Base-by-base conservation (phyloP, 2,888 invertebrate genomes). In the Phania funesta region DNA sequence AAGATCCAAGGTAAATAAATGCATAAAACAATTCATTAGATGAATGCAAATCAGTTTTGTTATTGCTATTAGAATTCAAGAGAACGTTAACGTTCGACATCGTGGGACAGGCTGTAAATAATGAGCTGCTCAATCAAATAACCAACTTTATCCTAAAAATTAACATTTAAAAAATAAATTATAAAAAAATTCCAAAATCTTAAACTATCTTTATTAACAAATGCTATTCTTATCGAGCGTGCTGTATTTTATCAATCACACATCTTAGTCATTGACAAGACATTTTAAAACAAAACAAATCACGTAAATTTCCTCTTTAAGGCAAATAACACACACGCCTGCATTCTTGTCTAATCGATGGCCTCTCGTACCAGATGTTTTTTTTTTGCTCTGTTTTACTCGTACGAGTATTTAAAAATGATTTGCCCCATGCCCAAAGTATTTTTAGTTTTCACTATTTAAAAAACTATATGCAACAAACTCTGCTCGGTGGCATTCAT, bases 371-470 rank as follows among this genome's bases (percentile, higher is more conserved):
- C 60, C 73, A 74, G 60, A 67, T 77, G 76, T 8, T 54, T 62
- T 60, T 65, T 38, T 56, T 26, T 29, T 32, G 26, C 16, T 70
- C 35, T 48, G 46, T 64, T 73, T 41, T 48, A 38, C 11, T 50
- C 50, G 20, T 48, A 46, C 1, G 29, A 18, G 13, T 7, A 48
- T 11, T 9, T 2, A 41, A 41, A 11, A 22, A n/a, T 22, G 18
- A 1, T 64, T 32, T n/a, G n/a, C n/a, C n/a, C 35, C 32, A 32
- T 46, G 6, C 32, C 16, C 6, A 35, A 64, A 64, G 41, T 77
- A 81, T 62, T 68, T 81, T 77, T 73, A 76, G 71, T 60, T 65
- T 62, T 46, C 29, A n/a, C n/a, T n/a, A n/a, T n/a, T n/a, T n/a
- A n/a, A n/a, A n/a, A n/a, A 24, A 65, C 3, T 22, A 13, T 20